phyloP scores from a whole-genome alignment of 2,888 invertebrate species.

The Heliconius ismenius region DNA sequence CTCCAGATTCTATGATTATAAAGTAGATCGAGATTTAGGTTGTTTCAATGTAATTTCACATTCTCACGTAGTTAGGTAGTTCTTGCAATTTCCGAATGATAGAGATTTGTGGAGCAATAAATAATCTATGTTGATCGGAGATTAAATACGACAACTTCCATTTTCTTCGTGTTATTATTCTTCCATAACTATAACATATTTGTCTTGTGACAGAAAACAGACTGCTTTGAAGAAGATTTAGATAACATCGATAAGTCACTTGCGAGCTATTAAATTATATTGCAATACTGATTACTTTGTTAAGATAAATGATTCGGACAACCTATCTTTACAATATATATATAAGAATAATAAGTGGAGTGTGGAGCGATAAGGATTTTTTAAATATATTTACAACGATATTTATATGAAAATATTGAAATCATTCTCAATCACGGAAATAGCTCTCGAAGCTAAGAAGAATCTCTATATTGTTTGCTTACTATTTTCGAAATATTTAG shows the following conservation, averaged over 20 bases:
- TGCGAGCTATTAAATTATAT: conserved; percentile 10
- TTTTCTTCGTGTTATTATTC: no score
- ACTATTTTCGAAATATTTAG: neutral
- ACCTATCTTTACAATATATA: neutral
- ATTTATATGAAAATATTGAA: neutral
- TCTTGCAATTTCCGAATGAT: no score
- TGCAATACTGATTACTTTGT: conserved; percentile 17
- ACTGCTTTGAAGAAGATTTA: conserved; percentile 14
- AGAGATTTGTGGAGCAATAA: no score
- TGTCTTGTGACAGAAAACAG: neutral
- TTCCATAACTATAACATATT: no score
- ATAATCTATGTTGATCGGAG: no score
- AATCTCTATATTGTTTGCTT: neutral
- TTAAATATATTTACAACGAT: neutral
- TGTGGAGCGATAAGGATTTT: neutral
- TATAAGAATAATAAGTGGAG: neutral
- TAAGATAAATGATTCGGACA: conserved; percentile 10
- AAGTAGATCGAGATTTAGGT: no score
- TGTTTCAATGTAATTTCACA: no score
- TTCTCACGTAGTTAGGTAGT: no score
- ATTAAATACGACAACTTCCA: no score
- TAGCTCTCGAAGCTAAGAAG: neutral
- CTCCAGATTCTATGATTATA: no score
- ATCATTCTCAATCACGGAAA: neutral
- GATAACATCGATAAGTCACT: conserved; percentile 17